Base-by-base conservation (phyloP, 2,888 invertebrate genomes). In the Latrodectus elegans region DNA sequence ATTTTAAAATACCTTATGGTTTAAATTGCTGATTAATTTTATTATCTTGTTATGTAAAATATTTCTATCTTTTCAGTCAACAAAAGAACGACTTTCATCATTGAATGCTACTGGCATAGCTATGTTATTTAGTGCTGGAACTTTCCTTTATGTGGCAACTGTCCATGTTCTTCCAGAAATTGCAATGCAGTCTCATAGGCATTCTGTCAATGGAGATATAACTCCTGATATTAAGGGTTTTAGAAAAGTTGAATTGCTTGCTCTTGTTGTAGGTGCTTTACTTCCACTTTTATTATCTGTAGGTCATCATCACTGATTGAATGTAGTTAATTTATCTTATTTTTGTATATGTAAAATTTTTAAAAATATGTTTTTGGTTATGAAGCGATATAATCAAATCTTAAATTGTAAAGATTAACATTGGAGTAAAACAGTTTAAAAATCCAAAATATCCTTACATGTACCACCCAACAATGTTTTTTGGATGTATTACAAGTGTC, bases 111-210 rank as follows among this genome's bases (percentile, higher is more conserved):
- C 99, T 51, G 99, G 97, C 92, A 95, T 99, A 87, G 98, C 99
- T 0, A 98, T 99, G 98, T 93, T 99, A 60, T 99, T 99, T 93
- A 99, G 99, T 70, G 99, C 99, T 0, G 99, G 99, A 0, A 99
- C 99, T 15, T 99, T 99, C 93, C 94, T 99, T 0, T 99, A 99
- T 92, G 99, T 99, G 3, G 98, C 99, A 0, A 99, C 99, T 0
- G 99, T 99, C 0, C 99, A 99, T 92, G 99, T 99, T 0, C 92
- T 99, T 75, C 99, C 99, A 0, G 99, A 99, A 92, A 93, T 99
- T 70, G 92, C 92, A 10, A 60, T 81, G 51, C 88, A 81, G 22
- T 83, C 83, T 6, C 86, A 87, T 49, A 73, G 83, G 22, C 88
- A 88, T 68, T 82, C 82, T 52, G 26, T 65, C 26, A 73, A 74